A percentile compares a stretch with the other conserved stretches of the same genome.
phyloP scores from a whole-genome alignment of 2,888 invertebrate species.

The Acleris laterana region DNA sequence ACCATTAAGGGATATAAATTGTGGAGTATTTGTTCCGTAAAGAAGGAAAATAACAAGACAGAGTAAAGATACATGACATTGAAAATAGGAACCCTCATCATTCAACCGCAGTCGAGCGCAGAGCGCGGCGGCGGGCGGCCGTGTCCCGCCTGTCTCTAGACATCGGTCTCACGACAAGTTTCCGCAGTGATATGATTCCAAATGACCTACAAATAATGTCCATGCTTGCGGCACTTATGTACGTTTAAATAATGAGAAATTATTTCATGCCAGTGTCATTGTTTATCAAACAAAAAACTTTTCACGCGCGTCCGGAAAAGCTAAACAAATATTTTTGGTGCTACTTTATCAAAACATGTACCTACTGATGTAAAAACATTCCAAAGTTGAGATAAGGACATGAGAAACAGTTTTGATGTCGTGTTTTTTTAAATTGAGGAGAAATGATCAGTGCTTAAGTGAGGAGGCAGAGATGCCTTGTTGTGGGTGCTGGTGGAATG shows the following conservation, averaged over 20 bases:
- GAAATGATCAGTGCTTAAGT: constrained; percentile 44
- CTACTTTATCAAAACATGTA: constrained; percentile 3
- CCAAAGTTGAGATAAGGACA: not conserved
- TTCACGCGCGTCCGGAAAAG: constrained; percentile 15
- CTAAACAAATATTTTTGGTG: constrained; percentile 16
- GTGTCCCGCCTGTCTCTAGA: constrained; percentile 48
- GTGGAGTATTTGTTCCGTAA: constrained; percentile 36
- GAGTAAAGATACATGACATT: constrained; percentile 49
- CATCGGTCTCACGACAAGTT: constrained; percentile 41
- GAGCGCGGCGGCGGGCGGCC: constrained; percentile 64
- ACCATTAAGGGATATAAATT: constrained; percentile 31
- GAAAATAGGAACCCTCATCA: constrained; percentile 63
- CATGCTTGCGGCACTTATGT: constrained; percentile 8
- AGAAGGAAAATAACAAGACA: constrained; percentile 37
- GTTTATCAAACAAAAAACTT: constrained; percentile 25
- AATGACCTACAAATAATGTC: constrained; percentile 11
- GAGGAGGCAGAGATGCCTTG: constrained; percentile 65
- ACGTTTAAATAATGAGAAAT: not conserved
- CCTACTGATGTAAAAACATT: constrained; percentile 1
- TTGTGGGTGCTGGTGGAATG: constrained; percentile 82
- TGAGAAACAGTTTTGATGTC: constrained; percentile 25
- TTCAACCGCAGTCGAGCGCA: constrained; percentile 68
- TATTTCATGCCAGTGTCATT: constrained; percentile 10
- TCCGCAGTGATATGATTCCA: constrained; percentile 16
- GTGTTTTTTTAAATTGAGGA: constrained; percentile 48